Evolutionary conservation across 2,888 invertebrate species (phyloP), one percentile per base, ranked within the genome.

Genomic region (Proisotoma minuta): DNA sequence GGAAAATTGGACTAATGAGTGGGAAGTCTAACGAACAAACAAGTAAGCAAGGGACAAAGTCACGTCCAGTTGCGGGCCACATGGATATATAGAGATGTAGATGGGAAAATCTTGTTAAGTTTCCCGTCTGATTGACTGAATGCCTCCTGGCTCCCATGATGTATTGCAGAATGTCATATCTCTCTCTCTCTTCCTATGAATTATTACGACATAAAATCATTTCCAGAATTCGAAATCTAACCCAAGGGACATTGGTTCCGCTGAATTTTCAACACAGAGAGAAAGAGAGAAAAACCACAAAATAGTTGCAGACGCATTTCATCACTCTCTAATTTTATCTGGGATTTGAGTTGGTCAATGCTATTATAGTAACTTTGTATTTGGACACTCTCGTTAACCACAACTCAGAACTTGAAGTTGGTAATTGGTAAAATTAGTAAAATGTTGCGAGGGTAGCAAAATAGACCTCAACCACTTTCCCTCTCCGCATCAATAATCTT

Each of bases 191-290:
- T 43, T 43, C n/a, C n/a, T n/a, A n/a, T 43, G 43, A 43, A 52
- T 56, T 56, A 54, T 39, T 54, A 56, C 26, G 22, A 24, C 28
- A 23, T 47, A 8, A 40, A 56, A 40, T 56, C 52, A 28, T 40
- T 56, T 27, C 43, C 40, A 20, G 56, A 43, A 56, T 54, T 54
- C 40, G 40, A 43, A 18, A 56, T 56, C 26, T 24, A 56, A 56
- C 56, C 47, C 43, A 24, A 24, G 56, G 56, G 56, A 56, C 8
- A n/a, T n/a, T 43, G 18, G 18, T 10, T 34, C 15, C 15, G 15
- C 34, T 34, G 8, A 34, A 10, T 34, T 34, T n/a, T n/a, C n/a
- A n/a, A n/a, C n/a, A 34, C 34, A 10, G 8, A 34, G 15, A 34
- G 34, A 34, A 34, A 34, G 34, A 34, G 15, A 34, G 34, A n/a